These are phyloP conservation scores for Sylvilagus bachmani DNA, from an alignment of 2,113 vertebrate species.

Conservation along the genomic window DNA sequence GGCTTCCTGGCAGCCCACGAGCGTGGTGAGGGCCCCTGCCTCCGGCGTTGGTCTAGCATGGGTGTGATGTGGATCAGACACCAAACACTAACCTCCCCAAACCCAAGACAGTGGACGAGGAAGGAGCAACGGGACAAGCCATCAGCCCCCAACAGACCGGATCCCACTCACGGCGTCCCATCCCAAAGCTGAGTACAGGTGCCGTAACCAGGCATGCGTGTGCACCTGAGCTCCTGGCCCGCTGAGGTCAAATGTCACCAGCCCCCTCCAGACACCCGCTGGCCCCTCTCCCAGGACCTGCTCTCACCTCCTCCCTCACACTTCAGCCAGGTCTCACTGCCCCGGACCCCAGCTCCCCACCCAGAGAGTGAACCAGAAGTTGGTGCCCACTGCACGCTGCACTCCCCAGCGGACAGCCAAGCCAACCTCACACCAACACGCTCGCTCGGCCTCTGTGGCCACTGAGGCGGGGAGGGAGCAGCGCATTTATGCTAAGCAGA, in stretches of 20 bases:
- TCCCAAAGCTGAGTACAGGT: not conserved
- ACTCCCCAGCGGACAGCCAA: too few species aligned
- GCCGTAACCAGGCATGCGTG: rapidly evolving
- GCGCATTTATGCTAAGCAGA: not conserved
- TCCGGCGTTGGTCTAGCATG: not conserved
- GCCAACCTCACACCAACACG: not conserved
- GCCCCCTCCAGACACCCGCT: too few species aligned
- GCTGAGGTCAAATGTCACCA: not conserved
- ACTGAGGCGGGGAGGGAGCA: not conserved
- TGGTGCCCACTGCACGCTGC: not conserved
- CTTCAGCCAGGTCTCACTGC: not conserved
- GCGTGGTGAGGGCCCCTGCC: not conserved
- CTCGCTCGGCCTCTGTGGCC: not conserved
- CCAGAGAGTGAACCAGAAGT: not conserved
- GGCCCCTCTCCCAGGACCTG: too few species aligned
- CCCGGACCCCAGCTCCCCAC: not conserved
- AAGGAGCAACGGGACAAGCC: not conserved
- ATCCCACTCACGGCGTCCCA: not conserved
- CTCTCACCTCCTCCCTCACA: not conserved
- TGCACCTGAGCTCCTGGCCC: not conserved
- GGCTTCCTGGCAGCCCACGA: not conserved
- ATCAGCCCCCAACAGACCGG: not conserved
- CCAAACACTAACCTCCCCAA: not conserved
- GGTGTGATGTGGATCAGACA: not conserved
- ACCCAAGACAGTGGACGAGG: not conserved